Base-by-base conservation (phyloP, 1,140 invertebrate genomes). In the Metopolophium dirhodum region DNA sequence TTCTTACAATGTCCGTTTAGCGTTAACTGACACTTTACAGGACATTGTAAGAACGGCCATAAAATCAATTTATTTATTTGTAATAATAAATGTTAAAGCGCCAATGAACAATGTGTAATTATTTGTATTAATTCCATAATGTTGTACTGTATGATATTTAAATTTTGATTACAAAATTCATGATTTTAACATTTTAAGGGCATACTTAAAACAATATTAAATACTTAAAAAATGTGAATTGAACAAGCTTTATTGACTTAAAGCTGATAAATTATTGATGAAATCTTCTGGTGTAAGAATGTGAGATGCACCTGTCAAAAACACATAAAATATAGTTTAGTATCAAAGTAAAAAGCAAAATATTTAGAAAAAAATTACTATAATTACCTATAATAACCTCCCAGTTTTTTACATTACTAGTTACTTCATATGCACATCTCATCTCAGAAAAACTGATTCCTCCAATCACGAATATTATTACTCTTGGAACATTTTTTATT, bases 361-460 rank as follows among this genome's bases (percentile, higher is more conserved):
- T 93, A 96, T 30, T 61, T 30, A 18, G 2, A 23, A 77, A n/a
- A 18, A 77, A 77, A 6, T 2, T 77, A 18, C 11, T n/a, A 18
- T 35, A n/a, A 77, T 95, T 95, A 97, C 99, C 99, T 94, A 99
- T 97, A 94, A 99, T 98, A 49, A 99, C 98, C 96, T 99, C 99
- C 99, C 99, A 99, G 95, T 99, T 99, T 95, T 99, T 99, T 57
- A 97, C 96, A 20, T 98, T 97, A 94, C 98, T 98, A 68, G 99
- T 99, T 30, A 99, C 99, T 96, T 99, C 99, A 95, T 99, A 99
- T 26, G 99, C 99, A 95, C 97, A 98, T 94, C 99, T 97, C 95
- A 99, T 98, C 96, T 99, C 99, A 3, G 99, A 99, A 96, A 99
- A 99, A 91, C 98, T 98, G 7, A 98, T 95, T 94, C 99, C 99